Evolutionary conservation across 2,797 vertebrate species (phyloP).

Genomic region (Steatocranus sp.): DNA sequence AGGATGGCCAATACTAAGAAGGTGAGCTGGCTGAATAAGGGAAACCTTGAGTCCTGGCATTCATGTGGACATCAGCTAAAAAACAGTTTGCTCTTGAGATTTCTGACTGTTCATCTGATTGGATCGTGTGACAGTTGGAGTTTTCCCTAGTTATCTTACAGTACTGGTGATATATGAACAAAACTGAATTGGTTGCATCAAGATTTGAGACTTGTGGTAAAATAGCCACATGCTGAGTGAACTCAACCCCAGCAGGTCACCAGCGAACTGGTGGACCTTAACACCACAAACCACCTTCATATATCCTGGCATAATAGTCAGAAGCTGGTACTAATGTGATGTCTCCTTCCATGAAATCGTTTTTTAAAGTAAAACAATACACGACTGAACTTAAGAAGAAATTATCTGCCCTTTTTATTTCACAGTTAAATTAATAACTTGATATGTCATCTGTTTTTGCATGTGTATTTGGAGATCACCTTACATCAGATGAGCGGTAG

Average conservation of each 20-base stretch:
- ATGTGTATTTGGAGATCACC: not conserved
- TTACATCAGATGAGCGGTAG: not conserved
- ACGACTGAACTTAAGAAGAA: not conserved
- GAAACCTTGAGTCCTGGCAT: not conserved
- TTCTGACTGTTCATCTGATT: not conserved
- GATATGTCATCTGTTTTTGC: not conserved
- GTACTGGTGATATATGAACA: not conserved
- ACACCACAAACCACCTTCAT: not conserved
- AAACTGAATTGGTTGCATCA: not conserved
- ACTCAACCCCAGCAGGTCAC: not conserved
- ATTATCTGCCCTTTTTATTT: not conserved
- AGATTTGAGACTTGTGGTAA: not conserved
- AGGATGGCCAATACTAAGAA: not conserved
- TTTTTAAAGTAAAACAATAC: not conserved
- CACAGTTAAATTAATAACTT: not conserved
- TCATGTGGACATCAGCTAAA: not conserved
- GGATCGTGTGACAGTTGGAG: not conserved
- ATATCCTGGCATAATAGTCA: not conserved
- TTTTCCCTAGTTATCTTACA: not conserved
- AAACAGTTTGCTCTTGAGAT: not conserved
- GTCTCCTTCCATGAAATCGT: not conserved
- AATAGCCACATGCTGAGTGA: not conserved
- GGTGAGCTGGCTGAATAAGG: not conserved
- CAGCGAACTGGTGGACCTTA: fast-evolving
- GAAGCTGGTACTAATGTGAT: not conserved